These are phyloP conservation scores for Corella eumyota DNA, from an alignment of 23 tunicate genomes.

Conservation along the genomic window DNA sequence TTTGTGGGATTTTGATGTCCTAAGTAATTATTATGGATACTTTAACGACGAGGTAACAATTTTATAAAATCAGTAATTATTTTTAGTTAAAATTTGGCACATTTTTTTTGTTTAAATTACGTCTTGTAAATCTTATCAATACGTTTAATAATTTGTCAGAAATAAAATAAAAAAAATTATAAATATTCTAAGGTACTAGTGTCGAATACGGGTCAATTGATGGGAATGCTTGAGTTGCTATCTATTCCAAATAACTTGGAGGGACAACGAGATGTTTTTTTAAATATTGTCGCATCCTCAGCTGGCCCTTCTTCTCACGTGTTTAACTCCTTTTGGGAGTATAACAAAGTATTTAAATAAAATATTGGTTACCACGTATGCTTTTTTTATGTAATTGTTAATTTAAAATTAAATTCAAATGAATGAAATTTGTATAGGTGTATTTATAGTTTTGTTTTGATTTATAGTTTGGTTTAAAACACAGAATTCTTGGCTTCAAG, in stretches of 20 bases:
- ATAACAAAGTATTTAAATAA: conserved; percentile 7
- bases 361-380: no score
- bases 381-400: no score
- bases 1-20: conserved; percentile 17
- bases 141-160: no score
- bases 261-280: conserved; percentile 12
- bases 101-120: no score
- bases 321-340: conserved; percentile 13
- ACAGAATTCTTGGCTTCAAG: no score
- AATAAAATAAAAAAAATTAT: no score
- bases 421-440: no score
- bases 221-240: conserved; percentile 20
- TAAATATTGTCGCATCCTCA: conserved; percentile 11
- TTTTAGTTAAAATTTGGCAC: no score
- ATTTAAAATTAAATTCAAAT: no score
- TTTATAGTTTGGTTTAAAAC: no score
- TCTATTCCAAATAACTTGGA: conserved; percentile 12
- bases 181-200: conserved; percentile 12
- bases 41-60: conserved; percentile 13
- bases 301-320: conserved; percentile 27
- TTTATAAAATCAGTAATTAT: not conserved
- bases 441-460: no score
- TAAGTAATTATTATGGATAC: conserved; percentile 9
- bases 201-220: conserved; percentile 5
- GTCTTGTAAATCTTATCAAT: no score